Percentiles rank a stretch among this genome's conserved stretches.
These are phyloP conservation scores for Cossypha dichroa DNA, from an alignment of 2,797 vertebrate genomes.

Conservation along the genomic window DNA sequence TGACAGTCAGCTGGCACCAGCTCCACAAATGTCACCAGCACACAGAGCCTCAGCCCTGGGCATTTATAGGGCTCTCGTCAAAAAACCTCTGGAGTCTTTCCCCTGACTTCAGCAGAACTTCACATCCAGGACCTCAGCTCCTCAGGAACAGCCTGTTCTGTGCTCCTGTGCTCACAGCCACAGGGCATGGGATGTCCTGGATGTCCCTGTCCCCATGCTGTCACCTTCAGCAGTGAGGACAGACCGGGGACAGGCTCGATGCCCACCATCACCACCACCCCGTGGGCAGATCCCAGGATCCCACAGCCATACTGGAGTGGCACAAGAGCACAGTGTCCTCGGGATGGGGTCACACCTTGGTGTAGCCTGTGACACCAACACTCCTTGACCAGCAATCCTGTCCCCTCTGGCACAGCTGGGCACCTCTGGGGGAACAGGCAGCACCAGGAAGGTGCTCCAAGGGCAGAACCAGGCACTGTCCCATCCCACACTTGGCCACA, in stretches of 20 bases:
- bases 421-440: background rate
- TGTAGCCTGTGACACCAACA: fast-evolving
- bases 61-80: background rate
- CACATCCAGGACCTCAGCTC: fast-evolving
- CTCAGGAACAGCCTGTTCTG: background rate
- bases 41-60: background rate
- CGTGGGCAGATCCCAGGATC: background rate
- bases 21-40: background rate
- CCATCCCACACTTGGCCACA: fast-evolving
- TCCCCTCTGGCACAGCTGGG: background rate
- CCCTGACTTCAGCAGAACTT: background rate
- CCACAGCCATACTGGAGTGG: background rate
- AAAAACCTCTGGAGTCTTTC: background rate
- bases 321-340: background rate
- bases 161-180: background rate
- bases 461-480: background rate
- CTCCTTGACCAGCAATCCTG: fast-evolving
- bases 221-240: background rate
- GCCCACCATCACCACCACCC: background rate
- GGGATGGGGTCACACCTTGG: fast-evolving
- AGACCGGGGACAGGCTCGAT: fast-evolving
- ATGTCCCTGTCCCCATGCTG: background rate
- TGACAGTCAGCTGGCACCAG: background rate
- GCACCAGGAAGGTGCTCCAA: background rate
- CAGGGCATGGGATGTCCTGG: background rate